A percentile compares a stretch with the other conserved stretches of the same genome.
Evolutionary conservation across 1,140 invertebrate genomes (phyloP).

Genomic region (Saccostrea echinata): DNA sequence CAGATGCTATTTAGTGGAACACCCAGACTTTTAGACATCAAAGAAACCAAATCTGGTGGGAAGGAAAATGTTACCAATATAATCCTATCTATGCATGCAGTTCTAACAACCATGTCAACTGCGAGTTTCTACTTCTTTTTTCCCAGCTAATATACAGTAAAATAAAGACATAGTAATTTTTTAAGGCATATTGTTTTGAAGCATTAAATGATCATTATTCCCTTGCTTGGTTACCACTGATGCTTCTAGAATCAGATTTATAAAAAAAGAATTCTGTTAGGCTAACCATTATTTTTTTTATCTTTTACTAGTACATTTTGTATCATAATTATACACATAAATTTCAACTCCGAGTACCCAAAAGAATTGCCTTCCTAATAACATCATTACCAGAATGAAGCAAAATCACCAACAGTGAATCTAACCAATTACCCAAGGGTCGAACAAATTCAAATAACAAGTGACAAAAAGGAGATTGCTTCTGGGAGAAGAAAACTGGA

Average conservation of each 20-base stretch:
- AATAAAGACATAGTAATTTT: not conserved
- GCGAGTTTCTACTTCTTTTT: not conserved
- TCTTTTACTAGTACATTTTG: no score
- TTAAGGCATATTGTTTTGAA: no score
- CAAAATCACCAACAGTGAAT: not conserved
- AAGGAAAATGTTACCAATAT: not conserved
- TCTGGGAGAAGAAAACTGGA: not conserved
- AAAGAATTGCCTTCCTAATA: not conserved
- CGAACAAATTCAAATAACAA: not conserved
- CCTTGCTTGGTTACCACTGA: no score
- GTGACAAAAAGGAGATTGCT: slow-evolving; percentile 6
- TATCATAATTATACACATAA: not conserved
- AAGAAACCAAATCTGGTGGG: not conserved
- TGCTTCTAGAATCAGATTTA: no score
- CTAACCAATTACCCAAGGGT: slow-evolving; percentile 27
- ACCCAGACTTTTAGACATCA: not conserved
- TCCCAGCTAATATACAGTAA: not conserved
- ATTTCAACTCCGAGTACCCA: not conserved
- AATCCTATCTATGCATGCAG: no score
- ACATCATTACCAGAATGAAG: slow-evolving; percentile 5
- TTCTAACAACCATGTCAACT: not conserved
- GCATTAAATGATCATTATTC: not conserved
- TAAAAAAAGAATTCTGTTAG: no score
- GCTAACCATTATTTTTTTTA: no score
- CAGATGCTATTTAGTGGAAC: no score